Evolutionary conservation across 2,797 vertebrate species (phyloP), one percentile per base, ranked within the genome.

Genomic region (Gambelia wislizenii): DNA sequence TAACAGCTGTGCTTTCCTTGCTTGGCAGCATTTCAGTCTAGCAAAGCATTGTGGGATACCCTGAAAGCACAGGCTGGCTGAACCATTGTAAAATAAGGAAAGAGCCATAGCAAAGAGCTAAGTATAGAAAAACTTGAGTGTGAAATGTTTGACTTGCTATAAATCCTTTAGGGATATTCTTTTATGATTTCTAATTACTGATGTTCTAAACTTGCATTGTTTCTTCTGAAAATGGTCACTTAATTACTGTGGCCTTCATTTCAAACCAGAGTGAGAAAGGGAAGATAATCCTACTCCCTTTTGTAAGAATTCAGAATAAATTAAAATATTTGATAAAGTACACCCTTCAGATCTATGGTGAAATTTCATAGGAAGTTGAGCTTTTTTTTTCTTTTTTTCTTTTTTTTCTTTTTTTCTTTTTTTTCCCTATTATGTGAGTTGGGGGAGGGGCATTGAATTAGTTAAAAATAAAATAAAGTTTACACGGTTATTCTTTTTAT

Each of bases 1-100:
- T 89, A 94, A 94, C 96, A 96, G 95, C 95, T 96, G 95, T 95
- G 89, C 88, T 72, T 83, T 2, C 89, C 91, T 87, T 82, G 92
- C 81, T 92, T 95, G 94, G 93, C 93, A 92, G 92, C 88, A 39
- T 0, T 64, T 0, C 0, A 47, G 69, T 75, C 91, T 92, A 8
- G 90, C 25, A 1, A 86, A 91, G 93, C 87, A 42, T 88, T 94
- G 89, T 93, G 91, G 94, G 94, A 95, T 91, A 0, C 91, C 93
- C 87, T 93, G 94, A 92, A 94, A 94, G 89, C 30, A 0, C 85
- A 91, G 87, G 56, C 74, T 47, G 82, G 56, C 84, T 93, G 75
- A 84, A 59, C 44, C 30, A 77, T 54, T 2, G 33, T 67, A 80
- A 74, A 85, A 69, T 10, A 56, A 76, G 61, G 59, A 67, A 42